Base-by-base conservation (phyloP, 2,888 invertebrate species). In the Drosophila subquinaria region DNA sequence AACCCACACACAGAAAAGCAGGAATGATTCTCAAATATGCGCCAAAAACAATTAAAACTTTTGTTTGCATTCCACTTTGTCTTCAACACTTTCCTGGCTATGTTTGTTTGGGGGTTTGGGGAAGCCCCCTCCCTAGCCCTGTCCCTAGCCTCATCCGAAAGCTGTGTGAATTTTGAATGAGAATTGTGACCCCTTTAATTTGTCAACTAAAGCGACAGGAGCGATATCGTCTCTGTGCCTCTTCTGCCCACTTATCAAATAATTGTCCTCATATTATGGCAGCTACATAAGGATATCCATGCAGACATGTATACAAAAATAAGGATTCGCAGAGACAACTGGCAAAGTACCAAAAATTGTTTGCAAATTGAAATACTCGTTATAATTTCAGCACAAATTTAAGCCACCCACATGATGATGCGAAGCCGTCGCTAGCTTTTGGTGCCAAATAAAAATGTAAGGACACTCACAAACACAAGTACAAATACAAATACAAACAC, bases 401-500 rank as follows among this genome's bases (percentile, higher is more conserved):
- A 69, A 65, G 57, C 52, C 77, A 75, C 69, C 70, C 76, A 76
- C 74, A 69, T 64, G 59, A 69, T 61, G 59, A 73, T 17, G 40
- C 60, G 66, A 65, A 65, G 67, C 68, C 59, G 57, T 64, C 63
- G 69, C 66, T 67, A 36, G 55, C 68, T 70, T 59, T 70, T 60
- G 88, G 86, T 87, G 89, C 87, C 89, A 87, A 87, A 89, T 89
- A 87, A 87, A 87, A 87, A 89, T 89, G 79, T 81, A 82, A 87
- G 73, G 67, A 75, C 81, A 72, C 63, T 52, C 55, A 74, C 51
- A 59, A 27, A 55, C 56, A 61, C 27, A 61, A 38, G 42, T 50
- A 59, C 45, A 47, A 11, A 61, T n/a, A 57, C 33, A 51, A 17
- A 47, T 43, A 62, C 27, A 33, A 5, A 61, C 11, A 60, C 47